Conservation (phyloP, 2,113 vertebrate genomes). For the Thomomys bottae region DNA sequence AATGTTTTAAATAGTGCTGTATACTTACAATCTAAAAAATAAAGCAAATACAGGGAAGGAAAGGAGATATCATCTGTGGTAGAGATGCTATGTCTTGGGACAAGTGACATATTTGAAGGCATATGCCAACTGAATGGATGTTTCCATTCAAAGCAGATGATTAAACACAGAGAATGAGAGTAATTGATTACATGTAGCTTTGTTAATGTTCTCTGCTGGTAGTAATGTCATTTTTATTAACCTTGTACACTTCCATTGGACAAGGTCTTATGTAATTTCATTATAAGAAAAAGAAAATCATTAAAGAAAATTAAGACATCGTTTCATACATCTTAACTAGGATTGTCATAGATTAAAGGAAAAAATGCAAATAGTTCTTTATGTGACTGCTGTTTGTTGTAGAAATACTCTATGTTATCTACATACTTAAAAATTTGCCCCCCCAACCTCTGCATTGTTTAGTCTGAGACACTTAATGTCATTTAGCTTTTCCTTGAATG, state of each 20-base stretch:
- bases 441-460: not conserved
- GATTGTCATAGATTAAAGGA: constrained; percentile 25
- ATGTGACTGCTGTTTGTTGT: not conserved
- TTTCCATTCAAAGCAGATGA: constrained; percentile 17
- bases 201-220: not conserved
- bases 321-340: too few relatives aligned
- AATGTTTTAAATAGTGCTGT: constrained; percentile 23
- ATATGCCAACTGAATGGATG: not conserved
- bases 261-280: constrained; percentile 38
- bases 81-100: not conserved
- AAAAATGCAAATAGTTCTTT: not conserved
- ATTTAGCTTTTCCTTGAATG: not conserved
- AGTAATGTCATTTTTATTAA: constrained; percentile 31
- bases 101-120: not conserved
- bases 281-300: not conserved
- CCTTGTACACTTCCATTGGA: not conserved
- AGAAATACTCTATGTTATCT: not conserved
- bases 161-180: not conserved
- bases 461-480: not conserved
- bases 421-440: constrained; percentile 2
- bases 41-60: constrained; percentile 15
- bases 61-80: not conserved
- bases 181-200: not conserved
- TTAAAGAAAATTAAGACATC: not conserved
- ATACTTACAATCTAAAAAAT: constrained; percentile 28